Conservation (phyloP, 2,113 vertebrate genomes). For the Cacatua alba region DNA sequence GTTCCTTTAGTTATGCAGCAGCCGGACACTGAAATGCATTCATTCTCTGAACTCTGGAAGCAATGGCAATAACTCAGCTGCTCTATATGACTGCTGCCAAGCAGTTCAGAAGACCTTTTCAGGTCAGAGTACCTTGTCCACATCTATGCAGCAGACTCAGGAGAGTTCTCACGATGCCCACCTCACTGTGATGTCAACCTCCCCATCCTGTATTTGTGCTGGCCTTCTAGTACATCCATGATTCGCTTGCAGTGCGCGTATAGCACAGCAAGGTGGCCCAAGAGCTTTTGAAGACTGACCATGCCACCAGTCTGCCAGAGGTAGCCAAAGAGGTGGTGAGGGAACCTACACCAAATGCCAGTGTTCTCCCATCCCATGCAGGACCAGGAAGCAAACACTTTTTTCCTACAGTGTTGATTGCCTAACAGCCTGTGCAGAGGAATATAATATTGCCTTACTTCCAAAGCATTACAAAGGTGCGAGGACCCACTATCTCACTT, state of each 20-base stretch:
- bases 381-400: background rate
- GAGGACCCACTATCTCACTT: background rate
- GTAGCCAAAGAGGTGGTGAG: background rate
- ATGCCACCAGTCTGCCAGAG: background rate
- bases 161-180: background rate
- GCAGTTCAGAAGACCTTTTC: background rate
- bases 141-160: background rate
- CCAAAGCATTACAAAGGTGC: background rate
- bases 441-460: background rate
- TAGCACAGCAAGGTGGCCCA: background rate
- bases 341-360: background rate
- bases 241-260: background rate
- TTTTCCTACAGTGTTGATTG: background rate
- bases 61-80: background rate
- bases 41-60: background rate
- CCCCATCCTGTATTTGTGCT: background rate
- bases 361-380: background rate
- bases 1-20: background rate
- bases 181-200: fast-evolving
- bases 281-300: background rate
- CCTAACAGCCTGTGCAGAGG: background rate
- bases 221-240: background rate
- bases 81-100: background rate
- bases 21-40: background rate
- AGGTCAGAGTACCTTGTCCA: background rate